Evolutionary conservation across 1,140 invertebrate species (phyloP).

Genomic region (Chrysomallon squamiferum): DNA sequence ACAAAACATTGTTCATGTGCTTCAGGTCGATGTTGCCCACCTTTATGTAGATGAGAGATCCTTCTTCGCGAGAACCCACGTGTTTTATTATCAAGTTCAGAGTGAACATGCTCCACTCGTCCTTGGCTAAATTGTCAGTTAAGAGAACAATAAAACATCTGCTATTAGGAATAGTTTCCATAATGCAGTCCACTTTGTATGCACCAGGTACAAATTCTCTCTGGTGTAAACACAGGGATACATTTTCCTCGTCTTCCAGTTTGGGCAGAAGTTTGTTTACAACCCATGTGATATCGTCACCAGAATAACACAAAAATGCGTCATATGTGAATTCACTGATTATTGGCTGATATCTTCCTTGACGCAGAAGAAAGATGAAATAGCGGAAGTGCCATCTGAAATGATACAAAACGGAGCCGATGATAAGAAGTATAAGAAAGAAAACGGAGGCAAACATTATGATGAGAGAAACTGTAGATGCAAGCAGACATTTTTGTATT

Average conservation of each 20-base stretch:
- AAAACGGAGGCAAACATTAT: not conserved
- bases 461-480: not conserved
- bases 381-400: not conserved
- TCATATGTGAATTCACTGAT: constrained; percentile 3
- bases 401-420: not conserved
- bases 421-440: not conserved
- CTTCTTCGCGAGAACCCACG: constrained; percentile 11
- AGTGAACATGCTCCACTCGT: constrained; percentile 46
- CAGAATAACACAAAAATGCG: constrained; percentile 25
- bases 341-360: no score
- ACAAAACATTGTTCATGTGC: constrained; percentile 14
- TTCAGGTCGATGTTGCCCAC: constrained; percentile 14
- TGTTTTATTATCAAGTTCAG: constrained; percentile 58
- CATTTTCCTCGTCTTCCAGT: constrained; percentile 17
- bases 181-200: constrained; percentile 33
- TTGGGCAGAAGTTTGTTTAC: constrained; percentile 8
- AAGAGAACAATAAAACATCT: constrained; percentile 35
- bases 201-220: constrained; percentile 27
- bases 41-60: constrained; percentile 15
- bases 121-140: constrained; percentile 33
- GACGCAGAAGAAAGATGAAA: not conserved
- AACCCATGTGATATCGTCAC: constrained; percentile 23
- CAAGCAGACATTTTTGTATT: not conserved
- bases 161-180: constrained; percentile 33
- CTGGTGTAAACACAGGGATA: constrained; percentile 27